These are phyloP conservation scores for Philonicus albiceps DNA, from an alignment of 2,888 invertebrate species.

Conservation along the genomic window DNA sequence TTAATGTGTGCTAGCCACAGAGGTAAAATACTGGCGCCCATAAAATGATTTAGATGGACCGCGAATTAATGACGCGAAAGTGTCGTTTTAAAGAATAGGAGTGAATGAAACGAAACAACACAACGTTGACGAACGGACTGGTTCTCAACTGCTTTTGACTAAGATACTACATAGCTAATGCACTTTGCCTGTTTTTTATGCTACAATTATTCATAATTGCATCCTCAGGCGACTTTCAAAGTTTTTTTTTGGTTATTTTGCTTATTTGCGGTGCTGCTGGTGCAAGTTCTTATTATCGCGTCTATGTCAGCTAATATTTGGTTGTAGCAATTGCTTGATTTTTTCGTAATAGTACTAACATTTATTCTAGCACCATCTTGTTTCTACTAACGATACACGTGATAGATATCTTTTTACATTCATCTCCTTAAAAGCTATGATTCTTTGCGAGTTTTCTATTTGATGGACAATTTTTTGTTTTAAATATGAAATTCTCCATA, in stretches of 20 bases:
- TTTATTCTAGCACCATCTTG: too few species aligned
- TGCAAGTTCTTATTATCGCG: background rate
- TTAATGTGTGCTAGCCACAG: background rate
- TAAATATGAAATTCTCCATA: too few species aligned
- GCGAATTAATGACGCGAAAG: background rate
- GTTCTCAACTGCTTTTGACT: background rate
- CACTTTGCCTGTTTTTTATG: background rate
- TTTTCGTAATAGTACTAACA: too few species aligned
- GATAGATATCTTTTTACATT: too few species aligned
- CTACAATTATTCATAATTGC: background rate
- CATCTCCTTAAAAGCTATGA: too few species aligned
- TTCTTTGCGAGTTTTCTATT: too few species aligned
- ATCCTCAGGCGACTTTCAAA: background rate
- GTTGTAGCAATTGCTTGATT: too few species aligned
- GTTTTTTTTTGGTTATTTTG: background rate
- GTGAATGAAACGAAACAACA: background rate
- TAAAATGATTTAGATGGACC: background rate
- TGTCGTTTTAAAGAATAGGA: background rate
- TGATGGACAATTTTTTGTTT: too few species aligned
- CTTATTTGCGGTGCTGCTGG: background rate
- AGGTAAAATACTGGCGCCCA: background rate
- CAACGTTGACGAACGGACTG: background rate
- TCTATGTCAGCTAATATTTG: background rate
- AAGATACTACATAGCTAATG: background rate
- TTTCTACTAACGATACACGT: too few species aligned